phyloP scores from a whole-genome alignment of 2,888 invertebrate genomes.

The Eudasyphora cyanicolor region DNA sequence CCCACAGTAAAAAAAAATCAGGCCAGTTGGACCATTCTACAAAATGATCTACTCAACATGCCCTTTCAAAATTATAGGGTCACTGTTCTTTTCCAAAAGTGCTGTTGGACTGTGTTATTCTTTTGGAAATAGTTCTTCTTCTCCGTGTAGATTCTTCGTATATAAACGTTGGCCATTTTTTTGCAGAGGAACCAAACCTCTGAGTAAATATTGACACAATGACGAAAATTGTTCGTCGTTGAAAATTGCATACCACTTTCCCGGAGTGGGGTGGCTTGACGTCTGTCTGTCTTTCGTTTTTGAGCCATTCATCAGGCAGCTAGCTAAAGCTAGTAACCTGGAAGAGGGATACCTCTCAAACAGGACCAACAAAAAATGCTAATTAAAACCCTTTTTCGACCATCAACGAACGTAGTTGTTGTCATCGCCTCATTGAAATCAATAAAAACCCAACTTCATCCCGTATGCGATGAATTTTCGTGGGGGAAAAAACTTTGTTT shows the following conservation, averaged over 20 bases:
- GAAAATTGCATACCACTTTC: not conserved
- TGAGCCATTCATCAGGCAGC: too few species aligned
- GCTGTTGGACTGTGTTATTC: too few species aligned
- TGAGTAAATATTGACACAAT: constrained; percentile 59
- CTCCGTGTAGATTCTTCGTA: too few species aligned
- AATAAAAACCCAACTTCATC: constrained; percentile 38
- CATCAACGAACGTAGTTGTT: not conserved
- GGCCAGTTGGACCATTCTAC: too few species aligned
- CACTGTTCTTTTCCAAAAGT: too few species aligned
- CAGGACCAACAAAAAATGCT: constrained; percentile 49
- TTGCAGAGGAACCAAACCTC: not conserved
- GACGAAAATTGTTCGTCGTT: constrained; percentile 38
- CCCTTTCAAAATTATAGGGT: too few species aligned
- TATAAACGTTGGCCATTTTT: too few species aligned
- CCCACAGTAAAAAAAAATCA: too few species aligned
- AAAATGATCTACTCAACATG: too few species aligned
- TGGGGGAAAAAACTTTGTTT: constrained; percentile 14
- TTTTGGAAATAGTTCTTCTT: too few species aligned
- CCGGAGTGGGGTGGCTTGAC: not conserved
- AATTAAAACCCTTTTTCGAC: constrained; percentile 59
- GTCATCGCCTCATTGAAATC: constrained; percentile 47
- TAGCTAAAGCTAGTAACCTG: too few species aligned
- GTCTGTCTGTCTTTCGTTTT: too few species aligned
- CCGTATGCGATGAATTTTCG: not conserved
- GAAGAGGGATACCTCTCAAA: not conserved